Base-by-base conservation (phyloP, 2,888 invertebrate species). In the Drosophila borealis region DNA sequence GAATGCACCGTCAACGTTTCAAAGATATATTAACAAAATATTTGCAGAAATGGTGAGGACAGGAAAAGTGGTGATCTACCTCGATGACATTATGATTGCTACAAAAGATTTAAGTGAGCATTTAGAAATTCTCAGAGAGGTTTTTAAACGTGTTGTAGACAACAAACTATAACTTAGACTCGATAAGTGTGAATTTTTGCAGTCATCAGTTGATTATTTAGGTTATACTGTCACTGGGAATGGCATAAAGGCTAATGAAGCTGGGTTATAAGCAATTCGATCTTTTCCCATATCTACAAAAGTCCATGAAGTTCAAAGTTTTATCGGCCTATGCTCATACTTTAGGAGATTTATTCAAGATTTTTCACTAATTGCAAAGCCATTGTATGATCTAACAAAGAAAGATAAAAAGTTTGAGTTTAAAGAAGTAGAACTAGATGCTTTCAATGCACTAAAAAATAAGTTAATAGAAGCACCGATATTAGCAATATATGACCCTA, bases 301-400 rank as follows among this genome's bases (percentile, higher is more conserved):
- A 25, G 25, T 25, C 25, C 25, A 25, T 25, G 25, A 25, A 25
- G 25, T 25, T 25, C 8, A 25, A 25, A 25, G 25, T 25, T 29
- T 29, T 8, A 29, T 29, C 8, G 8, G 29, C 29, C 8, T 29
- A 29, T 29, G 8, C 13, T 45, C 45, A 10, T 45, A 45, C 6
- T 45, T 45, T 8, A 5, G 8, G 2, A 29, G 4, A 3, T 45
- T 45, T 45, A 29, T 45, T n/a, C 4, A 45, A n/a, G 21, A 45
- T 29, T 45, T 29, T 13, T 45, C 29, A n/a, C 5, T 29, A 3
- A 45, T 9, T n/a, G n/a, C n/a, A n/a, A n/a, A n/a, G n/a, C n/a
- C n/a, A n/a, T n/a, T 45, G 45, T n/a, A 33, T 46, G 46, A 46
- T 25, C 33, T 46, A 3, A 46, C 33, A n/a, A 33, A 14, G 9